These are phyloP conservation scores for Petrophora chlorosata DNA, from an alignment of 2,888 invertebrate species.

Conservation along the genomic window DNA sequence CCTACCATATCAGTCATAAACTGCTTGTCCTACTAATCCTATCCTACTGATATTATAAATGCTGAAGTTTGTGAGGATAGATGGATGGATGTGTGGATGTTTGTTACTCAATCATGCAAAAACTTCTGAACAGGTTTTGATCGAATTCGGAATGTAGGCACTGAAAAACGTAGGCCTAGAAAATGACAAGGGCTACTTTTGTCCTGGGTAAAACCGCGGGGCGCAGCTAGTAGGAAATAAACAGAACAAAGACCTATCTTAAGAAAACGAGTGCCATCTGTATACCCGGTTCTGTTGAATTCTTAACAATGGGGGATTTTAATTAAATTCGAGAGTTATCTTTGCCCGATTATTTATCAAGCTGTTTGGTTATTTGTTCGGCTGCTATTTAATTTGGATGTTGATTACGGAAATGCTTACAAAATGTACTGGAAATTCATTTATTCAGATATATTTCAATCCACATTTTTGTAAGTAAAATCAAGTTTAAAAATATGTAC, in stretches of 20 bases:
- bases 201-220: neutral
- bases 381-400: neutral
- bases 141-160: too few relatives aligned
- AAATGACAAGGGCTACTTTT: neutral
- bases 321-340: slow-evolving; percentile 17
- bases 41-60: too few relatives aligned
- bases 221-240: neutral
- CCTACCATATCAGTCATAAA: too few relatives aligned
- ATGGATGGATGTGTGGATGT: too few relatives aligned
- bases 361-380: neutral
- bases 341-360: slow-evolving; percentile 11
- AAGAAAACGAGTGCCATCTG: slow-evolving; percentile 12
- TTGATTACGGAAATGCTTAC: neutral
- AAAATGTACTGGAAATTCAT: neutral
- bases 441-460: neutral
- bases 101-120: too few relatives aligned
- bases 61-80: too few relatives aligned
- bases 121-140: too few relatives aligned
- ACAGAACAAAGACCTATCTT: neutral
- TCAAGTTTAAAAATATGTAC: too few relatives aligned
- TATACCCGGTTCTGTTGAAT: slow-evolving; percentile 6
- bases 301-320: slow-evolving; percentile 13
- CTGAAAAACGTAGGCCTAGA: neutral
- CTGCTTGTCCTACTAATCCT: too few relatives aligned
- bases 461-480: too few relatives aligned